Base-by-base conservation (phyloP, 2,888 invertebrate species). In the Drosophila fungiperda region DNA sequence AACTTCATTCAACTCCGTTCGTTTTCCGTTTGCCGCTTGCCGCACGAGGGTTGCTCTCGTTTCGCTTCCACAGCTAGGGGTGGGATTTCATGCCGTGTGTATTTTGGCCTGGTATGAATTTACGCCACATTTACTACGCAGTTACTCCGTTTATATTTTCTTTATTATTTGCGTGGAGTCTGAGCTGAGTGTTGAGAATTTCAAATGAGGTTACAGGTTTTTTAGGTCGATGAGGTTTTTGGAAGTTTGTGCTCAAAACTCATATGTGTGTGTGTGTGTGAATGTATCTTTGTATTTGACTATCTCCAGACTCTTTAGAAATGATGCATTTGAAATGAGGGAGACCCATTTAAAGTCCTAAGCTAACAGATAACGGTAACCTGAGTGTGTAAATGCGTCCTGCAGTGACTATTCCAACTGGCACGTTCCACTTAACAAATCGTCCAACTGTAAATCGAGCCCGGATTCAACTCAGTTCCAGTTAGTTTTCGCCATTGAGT, bases 1-100 rank as follows among this genome's bases (percentile, higher is more conserved):
- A 72, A 78, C 78, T 73, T 60, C 72, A 77, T 57, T 66, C 55
- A 61, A 67, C 67, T 67, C 59, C 65, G 57, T 58, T 54, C 55
- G 40, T 29, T 38, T 78, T 78, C 73, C 78, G 49, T 61, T 62
- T 60, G 38, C 71, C 36, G 33, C 64, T 62, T 45, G 32, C 69
- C 32, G 40, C 50, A 33, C 12, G 48, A 63, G 78, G 82, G 78
- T 78, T 68, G 77, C 32, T 70, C 49, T n/a, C 26, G 38, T 15
- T 36, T 11, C 29, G 33, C 52, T 20, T 32, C 53, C 15, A n/a
- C 35, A 26, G 71, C 72, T 71, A 68, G 68, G 76, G 68, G 73
- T 73, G 50, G 72, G 40, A 40, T 54, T 59, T 26, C 26, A 38
- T 38, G 36, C 26, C 15, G 12, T 17, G 17, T 20, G 9, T 4